Evolutionary conservation across 2,888 invertebrate genomes (phyloP).

Genomic region (Drosophila koepferae): DNA sequence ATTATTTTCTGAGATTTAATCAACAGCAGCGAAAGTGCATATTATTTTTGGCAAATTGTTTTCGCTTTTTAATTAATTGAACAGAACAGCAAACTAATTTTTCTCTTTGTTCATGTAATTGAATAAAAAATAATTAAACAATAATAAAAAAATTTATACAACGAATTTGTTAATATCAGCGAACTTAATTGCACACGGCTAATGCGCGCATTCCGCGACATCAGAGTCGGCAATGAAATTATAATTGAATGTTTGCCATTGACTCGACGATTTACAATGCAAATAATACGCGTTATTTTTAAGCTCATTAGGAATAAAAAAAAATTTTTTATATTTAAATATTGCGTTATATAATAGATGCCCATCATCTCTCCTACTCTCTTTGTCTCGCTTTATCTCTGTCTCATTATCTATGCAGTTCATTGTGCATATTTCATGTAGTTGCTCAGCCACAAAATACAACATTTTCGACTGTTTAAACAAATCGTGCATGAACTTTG

Average conservation of each 20-base stretch:
- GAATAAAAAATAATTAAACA: conserved; percentile 16
- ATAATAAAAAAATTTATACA: conserved; percentile 5
- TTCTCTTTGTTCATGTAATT: conserved; percentile 5
- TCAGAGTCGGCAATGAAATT: not conserved
- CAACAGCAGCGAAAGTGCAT: not conserved
- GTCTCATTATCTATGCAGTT: conserved; percentile 47
- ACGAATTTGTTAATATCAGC: not conserved
- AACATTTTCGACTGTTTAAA: conserved; percentile 63
- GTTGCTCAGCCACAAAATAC: conserved; percentile 52
- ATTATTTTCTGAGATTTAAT: conserved; percentile 15
- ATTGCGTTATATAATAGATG: not conserved
- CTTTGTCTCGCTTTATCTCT: not conserved
- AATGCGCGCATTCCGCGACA: not conserved
- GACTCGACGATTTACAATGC: not conserved
- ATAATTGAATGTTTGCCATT: not conserved
- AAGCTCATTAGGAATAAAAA: conserved; percentile 15
- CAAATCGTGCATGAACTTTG: conserved; percentile 63
- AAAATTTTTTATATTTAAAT: not conserved
- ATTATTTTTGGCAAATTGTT: conserved; percentile 5
- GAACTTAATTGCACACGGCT: conserved; percentile 10
- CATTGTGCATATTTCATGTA: conserved; percentile 45
- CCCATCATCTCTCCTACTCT: not conserved
- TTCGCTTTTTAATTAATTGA: conserved; percentile 33
- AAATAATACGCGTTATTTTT: conserved; percentile 20
- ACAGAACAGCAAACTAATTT: conserved; percentile 1